These are phyloP conservation scores for Pao palembangensis DNA, from an alignment of 2,113 vertebrate species.

Conservation along the genomic window DNA sequence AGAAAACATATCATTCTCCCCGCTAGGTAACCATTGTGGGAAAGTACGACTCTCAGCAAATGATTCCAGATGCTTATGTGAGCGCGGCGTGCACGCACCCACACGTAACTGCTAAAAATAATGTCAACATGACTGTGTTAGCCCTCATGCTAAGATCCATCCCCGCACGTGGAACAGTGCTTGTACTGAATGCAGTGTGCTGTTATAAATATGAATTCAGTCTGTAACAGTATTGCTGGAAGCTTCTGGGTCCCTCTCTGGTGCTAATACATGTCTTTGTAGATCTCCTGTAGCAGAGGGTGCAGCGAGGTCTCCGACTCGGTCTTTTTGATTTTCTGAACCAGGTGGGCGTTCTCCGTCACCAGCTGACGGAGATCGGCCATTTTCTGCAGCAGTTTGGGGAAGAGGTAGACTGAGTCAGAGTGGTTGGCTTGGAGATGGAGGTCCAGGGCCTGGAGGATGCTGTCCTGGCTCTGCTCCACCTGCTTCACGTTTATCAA, in stretches of 20 bases:
- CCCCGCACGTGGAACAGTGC: conserved; percentile 57
- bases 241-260: conserved; percentile 3
- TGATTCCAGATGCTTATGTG: conserved; percentile 60
- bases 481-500: conserved; percentile 95
- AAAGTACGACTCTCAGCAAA: conserved; percentile 57
- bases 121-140: conserved; percentile 54
- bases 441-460: conserved; percentile 90
- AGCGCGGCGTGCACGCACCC: background rate
- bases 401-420: conserved; percentile 93
- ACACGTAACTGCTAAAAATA: conserved; percentile 32
- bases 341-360: conserved; percentile 92
- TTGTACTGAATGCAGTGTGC: conserved; percentile 60
- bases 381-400: conserved; percentile 99
- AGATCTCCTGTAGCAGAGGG: conserved; percentile 97
- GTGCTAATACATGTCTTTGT: conserved; percentile 96
- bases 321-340: conserved; percentile 98
- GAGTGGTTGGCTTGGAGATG: conserved; percentile 94
- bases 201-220: conserved; percentile 42
- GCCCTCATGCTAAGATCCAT: conserved; percentile 45
- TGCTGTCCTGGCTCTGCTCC: conserved; percentile 95
- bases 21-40: conserved; percentile 60
- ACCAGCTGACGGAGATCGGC: conserved; percentile 96
- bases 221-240: conserved; percentile 68
- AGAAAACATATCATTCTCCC: conserved; percentile 58
- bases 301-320: conserved; percentile 94